Evolutionary conservation across 2,797 vertebrate species (phyloP).

Genomic region (Chaetodon trifasciatus): DNA sequence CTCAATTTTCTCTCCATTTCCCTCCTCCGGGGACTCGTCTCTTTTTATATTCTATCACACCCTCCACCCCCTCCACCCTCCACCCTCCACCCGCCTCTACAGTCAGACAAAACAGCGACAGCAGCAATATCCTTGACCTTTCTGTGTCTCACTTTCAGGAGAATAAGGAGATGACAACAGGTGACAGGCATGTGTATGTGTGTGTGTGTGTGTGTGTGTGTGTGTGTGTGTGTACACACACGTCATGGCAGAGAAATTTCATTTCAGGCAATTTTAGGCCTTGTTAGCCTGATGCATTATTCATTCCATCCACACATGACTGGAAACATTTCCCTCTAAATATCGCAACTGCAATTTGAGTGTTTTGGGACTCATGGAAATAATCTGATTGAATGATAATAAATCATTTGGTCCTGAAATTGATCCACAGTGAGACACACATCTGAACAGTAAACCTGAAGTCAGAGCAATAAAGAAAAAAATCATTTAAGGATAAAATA

Average conservation of each 20-base stretch:
- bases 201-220: conserved; percentile 6
- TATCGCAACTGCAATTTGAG: not conserved
- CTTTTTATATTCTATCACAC: conserved; percentile 25
- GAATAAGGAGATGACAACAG: conserved; percentile 15
- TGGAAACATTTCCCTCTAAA: conserved; percentile 22
- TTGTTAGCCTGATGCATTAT: conserved; percentile 50
- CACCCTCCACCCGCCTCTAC: conserved; percentile 2
- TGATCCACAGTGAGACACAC: no score
- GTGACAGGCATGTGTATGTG: conserved; percentile 7
- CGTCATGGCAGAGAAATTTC: not conserved
- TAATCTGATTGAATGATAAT: not conserved
- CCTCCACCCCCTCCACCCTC: not conserved
- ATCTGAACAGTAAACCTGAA: not conserved
- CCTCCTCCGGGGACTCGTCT: conserved; percentile 27
- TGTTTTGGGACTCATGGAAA: not conserved
- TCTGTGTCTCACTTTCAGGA: conserved; percentile 40
- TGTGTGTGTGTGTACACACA: not conserved
- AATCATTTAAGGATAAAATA: not conserved
- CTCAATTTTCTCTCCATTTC: conserved; percentile 27
- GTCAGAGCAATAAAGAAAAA: not conserved
- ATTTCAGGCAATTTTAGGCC: conserved; percentile 6
- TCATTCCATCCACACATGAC: conserved; percentile 14
- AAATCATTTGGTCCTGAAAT: not conserved
- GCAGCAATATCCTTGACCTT: conserved; percentile 61
- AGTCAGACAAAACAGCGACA: conserved; percentile 26